These are phyloP conservation scores for Nycteola revayana DNA, from an alignment of 2,888 invertebrate species.

Conservation along the genomic window DNA sequence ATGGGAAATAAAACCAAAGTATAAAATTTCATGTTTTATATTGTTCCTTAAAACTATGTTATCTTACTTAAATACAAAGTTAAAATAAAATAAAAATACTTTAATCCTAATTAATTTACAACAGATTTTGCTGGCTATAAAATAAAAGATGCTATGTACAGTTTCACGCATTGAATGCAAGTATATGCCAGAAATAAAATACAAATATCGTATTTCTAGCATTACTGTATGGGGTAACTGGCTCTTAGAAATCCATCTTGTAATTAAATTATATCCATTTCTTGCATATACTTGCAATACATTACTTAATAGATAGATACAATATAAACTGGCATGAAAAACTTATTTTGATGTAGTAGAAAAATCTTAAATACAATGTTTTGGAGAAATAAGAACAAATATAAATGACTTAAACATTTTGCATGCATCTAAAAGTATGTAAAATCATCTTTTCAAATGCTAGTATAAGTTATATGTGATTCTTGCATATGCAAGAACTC, in stretches of 20 bases:
- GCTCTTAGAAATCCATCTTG: no score
- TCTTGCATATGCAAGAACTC: no score
- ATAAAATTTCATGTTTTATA: slow-evolving; percentile 25
- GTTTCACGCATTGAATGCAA: slow-evolving; percentile 7
- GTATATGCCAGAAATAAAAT: slow-evolving; percentile 14
- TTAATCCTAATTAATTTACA: slow-evolving; percentile 27
- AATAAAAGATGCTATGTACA: slow-evolving; percentile 24
- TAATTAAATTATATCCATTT: no score
- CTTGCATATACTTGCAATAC: slow-evolving; percentile 7
- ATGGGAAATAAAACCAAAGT: slow-evolving; percentile 14
- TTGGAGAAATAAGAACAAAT: no score
- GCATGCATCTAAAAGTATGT: no score
- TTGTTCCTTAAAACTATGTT: slow-evolving; percentile 29
- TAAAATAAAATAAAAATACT: slow-evolving; percentile 21
- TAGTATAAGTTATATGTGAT: no score
- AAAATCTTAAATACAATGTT: no score
- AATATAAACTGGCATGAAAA: no score
- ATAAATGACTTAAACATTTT: no score
- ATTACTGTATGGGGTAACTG: no score
- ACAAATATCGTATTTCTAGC: neutral
- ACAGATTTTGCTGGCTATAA: slow-evolving; percentile 22
- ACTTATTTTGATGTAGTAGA: no score
- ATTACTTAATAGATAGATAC: slow-evolving; percentile 5
- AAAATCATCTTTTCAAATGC: no score
- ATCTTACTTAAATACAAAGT: slow-evolving; percentile 16